A percentile compares a stretch with the other conserved stretches of the same genome.
Conservation (phyloP, 2,797 vertebrate species). For the Lemur catta region DNA sequence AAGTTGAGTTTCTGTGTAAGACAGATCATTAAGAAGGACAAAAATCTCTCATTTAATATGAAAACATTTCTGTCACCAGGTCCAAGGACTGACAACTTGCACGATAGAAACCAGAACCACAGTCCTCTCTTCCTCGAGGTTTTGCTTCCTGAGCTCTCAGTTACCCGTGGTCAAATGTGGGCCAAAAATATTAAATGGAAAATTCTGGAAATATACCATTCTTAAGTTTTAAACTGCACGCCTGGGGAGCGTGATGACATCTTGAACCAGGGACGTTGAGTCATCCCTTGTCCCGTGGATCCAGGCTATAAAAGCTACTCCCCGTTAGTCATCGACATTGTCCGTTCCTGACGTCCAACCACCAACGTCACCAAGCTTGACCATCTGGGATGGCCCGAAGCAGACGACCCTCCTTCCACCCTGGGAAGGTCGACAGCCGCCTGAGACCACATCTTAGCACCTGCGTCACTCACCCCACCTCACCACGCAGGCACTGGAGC, state of each 20-base stretch:
- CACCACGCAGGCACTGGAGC: rapidly evolving
- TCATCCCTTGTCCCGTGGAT: background rate
- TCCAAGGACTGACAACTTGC: background rate
- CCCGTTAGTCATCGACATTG: background rate
- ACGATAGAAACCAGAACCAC: background rate
- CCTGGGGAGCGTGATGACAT: background rate
- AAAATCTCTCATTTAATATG: background rate
- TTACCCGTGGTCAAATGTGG: background rate
- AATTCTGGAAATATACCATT: background rate
- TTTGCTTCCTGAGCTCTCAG: background rate
- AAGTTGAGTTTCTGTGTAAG: background rate
- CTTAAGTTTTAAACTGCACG: background rate
- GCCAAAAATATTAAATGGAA: background rate
- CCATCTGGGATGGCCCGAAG: background rate
- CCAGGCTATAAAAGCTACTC: background rate
- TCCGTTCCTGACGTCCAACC: background rate
- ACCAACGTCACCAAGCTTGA: no score
- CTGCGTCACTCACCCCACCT: background rate
- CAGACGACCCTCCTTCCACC: background rate
- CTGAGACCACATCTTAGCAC: rapidly evolving
- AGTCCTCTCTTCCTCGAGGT: background rate
- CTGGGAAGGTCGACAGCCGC: background rate
- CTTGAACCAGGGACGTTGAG: background rate
- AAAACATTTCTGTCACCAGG: background rate
- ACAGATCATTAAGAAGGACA: background rate